A percentile compares a stretch with the other conserved stretches of the same genome.
Evolutionary conservation across 2,797 vertebrate genomes (phyloP).

Genomic region (Sciurus carolinensis): DNA sequence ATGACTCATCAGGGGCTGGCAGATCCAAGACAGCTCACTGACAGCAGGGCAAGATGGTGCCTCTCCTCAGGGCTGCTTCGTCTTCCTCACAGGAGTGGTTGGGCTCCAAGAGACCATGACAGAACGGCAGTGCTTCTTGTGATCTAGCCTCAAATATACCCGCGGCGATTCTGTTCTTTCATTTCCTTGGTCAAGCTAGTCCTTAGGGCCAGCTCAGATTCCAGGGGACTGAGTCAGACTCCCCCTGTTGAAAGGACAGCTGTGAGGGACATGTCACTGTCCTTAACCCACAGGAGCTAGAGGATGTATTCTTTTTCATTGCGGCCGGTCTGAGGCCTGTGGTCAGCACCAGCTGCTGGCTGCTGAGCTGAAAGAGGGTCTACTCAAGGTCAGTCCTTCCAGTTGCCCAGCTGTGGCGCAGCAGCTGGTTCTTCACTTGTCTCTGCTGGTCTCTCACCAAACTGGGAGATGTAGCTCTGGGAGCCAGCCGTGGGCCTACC

Average conservation of each 20-base stretch:
- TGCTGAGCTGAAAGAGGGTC: neutral
- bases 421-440: neutral
- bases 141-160: neutral
- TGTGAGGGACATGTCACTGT: neutral
- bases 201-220: neutral
- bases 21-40: neutral
- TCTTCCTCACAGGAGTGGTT: neutral
- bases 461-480: neutral
- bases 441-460: neutral
- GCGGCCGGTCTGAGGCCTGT: neutral
- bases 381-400: neutral
- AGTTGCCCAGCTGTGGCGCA: neutral
- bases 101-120: neutral
- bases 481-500: neutral
- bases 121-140: neutral
- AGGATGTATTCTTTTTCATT: neutral
- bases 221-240: neutral
- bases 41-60: neutral
- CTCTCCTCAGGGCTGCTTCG: neutral
- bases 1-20: no score
- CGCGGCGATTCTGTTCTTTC: neutral
- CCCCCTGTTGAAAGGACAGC: neutral
- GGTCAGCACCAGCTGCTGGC: neutral
- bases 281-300: fast-evolving
- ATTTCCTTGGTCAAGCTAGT: neutral